Conservation (phyloP, 2,797 vertebrate species). For the Valencia hispanica region DNA sequence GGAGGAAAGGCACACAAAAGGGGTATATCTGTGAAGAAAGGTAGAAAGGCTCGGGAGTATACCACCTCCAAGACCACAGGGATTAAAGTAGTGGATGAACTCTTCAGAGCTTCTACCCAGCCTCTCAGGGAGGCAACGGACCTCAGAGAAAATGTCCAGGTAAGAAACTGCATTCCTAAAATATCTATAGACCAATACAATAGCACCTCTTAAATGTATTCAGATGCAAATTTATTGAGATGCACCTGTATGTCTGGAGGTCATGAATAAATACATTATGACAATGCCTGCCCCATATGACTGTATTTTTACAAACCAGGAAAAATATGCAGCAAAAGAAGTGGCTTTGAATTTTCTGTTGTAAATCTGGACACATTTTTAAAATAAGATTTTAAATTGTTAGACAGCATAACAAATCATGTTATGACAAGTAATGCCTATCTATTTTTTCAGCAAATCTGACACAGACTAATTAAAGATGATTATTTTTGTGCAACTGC, state of each 20-base stretch:
- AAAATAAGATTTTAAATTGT: conserved; percentile 17
- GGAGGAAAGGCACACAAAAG: conserved; percentile 89
- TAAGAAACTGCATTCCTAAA: conserved; percentile 59
- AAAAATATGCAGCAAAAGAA: not conserved
- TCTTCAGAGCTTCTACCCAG: conserved; percentile 90
- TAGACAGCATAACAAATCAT: conserved; percentile 24
- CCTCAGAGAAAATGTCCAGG: conserved; percentile 93
- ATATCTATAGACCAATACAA: not conserved
- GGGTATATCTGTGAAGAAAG: conserved; percentile 88
- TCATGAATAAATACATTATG: not conserved
- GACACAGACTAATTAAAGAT: conserved; percentile 33
- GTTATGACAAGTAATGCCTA: conserved; percentile 28
- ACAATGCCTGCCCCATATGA: not conserved
- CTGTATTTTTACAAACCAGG: not conserved
- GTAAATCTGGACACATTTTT: conserved; percentile 21
- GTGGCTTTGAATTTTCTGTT: conserved; percentile 38
- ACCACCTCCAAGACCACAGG: conserved; percentile 91
- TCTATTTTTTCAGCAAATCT: conserved; percentile 18
- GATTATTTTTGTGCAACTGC: conserved; percentile 25
- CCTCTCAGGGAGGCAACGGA: conserved; percentile 92
- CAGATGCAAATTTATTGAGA: not conserved
- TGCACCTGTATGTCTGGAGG: not conserved
- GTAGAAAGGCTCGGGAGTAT: conserved; percentile 89
- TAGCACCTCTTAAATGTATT: no score
- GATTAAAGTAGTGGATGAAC: conserved; percentile 92